Percentiles rank a stretch among this genome's conserved stretches.
These are phyloP conservation scores for Tipula confusa DNA, from an alignment of 2,888 invertebrate species.

Conservation along the genomic window DNA sequence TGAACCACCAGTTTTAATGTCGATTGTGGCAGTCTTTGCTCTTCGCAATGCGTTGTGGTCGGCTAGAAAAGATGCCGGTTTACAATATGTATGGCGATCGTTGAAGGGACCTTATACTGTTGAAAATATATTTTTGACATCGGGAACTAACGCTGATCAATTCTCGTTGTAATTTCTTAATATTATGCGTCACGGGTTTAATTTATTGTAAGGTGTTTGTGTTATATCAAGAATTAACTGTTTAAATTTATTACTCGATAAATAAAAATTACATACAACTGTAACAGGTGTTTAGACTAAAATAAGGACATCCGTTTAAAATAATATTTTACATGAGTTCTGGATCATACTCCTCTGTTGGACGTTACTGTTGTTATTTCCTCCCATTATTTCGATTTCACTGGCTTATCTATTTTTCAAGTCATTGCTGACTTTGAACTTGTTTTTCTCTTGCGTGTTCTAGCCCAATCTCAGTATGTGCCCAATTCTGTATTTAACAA, in stretches of 20 bases:
- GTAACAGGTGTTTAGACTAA: too few relatives aligned
- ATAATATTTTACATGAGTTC: too few relatives aligned
- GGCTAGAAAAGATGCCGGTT: conserved; percentile 58
- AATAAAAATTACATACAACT: neutral
- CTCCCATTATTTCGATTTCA: too few relatives aligned
- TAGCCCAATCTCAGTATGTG: too few relatives aligned
- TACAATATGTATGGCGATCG: conserved; percentile 54
- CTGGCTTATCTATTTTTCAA: too few relatives aligned
- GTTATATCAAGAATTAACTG: neutral
- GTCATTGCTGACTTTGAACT: too few relatives aligned
- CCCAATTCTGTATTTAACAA: too few relatives aligned
- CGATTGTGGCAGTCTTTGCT: conserved; percentile 55
- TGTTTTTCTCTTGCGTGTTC: too few relatives aligned
- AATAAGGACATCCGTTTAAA: too few relatives aligned
- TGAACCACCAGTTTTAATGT: conserved; percentile 54
- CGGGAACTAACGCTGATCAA: conserved; percentile 33
- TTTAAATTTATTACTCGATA: neutral
- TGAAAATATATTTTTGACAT: conserved; percentile 51
- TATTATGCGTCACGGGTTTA: neutral
- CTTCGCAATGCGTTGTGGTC: conserved; percentile 59
- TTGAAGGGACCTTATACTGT: conserved; percentile 55
- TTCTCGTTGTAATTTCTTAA: neutral
- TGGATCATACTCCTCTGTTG: too few relatives aligned
- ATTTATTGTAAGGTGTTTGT: neutral
- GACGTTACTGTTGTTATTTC: too few relatives aligned